Base-by-base conservation (phyloP, 2,797 vertebrate genomes). In the Sebastes vulpes region DNA sequence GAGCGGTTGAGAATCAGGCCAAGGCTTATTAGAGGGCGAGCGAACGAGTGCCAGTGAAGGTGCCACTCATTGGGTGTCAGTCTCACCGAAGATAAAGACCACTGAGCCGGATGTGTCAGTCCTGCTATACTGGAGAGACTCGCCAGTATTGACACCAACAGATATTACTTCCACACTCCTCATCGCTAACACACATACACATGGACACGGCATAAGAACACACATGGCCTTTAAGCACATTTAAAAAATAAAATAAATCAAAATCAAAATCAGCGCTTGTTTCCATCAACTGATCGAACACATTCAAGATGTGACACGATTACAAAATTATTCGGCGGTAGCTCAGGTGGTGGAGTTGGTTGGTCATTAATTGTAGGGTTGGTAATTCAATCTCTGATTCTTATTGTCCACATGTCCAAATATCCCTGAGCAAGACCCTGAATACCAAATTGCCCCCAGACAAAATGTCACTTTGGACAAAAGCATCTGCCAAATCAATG, bases 21-120 rank as follows among this genome's bases (percentile, higher is more conserved):
- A 65, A 87, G 58, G 84, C 75, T 89, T 75, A 91, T 82, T 12
- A 21, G 81, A 83, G 68, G 57, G 58, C 26, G 77, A 80, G 61
- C 66, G 76, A 87, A 52, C 10, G 58, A 82, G 75, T 25, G 83
- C 72, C 84, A 38, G 73, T 31, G 86, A 90, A 81, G 85, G 84
- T 86, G 92, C 79, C 77, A 77, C 80, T 93, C 83, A 81, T 38
- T 71, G 83, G 73, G 82, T 83, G 88, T 90, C 87, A 84, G 57
- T 85, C 81, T 75, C 75, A 60, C 74, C 42, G 20, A 21, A 79
- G 84, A 88, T 87, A 89, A 87, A 89, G 84, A 91, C 75, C 88
- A 71, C 72, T 80, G 87, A 85, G 83, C 73, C 20, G 65, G 59
- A 89, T 78, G 80, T 85, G 90, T 85, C 89, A 87, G 72, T 53